These are phyloP conservation scores for Cyphomyrmex costatus DNA, from an alignment of 1,140 invertebrate genomes.

Conservation along the genomic window DNA sequence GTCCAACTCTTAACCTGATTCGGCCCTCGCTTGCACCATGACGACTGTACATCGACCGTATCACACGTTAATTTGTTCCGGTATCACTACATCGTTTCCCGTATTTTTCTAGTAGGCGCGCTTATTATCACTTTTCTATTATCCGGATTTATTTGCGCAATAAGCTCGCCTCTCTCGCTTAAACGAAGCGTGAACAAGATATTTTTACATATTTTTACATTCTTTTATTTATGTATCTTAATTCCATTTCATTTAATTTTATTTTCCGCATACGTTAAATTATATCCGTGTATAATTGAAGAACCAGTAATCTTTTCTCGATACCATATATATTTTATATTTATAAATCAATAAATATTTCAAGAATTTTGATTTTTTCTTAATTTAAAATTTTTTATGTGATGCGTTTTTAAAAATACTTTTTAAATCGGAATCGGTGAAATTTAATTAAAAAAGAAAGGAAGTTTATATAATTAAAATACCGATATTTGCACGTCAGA, in stretches of 20 bases:
- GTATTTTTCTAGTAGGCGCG: neutral
- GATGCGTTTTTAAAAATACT: no score
- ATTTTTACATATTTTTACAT: neutral
- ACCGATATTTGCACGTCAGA: no score
- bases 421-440: no score
- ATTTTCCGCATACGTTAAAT: neutral
- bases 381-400: no score
- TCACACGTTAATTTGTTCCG: conserved; percentile 60
- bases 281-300: neutral
- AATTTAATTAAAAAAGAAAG: no score
- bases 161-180: neutral
- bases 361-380: neutral
- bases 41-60: conserved; percentile 69
- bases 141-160: conserved; percentile 10
- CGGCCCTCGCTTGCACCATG: conserved; percentile 68
- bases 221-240: neutral
- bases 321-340: neutral
- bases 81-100: conserved; percentile 39
- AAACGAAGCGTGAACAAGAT: neutral
- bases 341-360: neutral
- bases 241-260: neutral
- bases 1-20: conserved; percentile 70
- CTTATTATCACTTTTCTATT: conserved; percentile 23
- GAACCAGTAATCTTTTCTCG: neutral
- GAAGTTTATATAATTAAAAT: no score